Conservation (phyloP, 2,797 vertebrate species). For the Discoglossus pictus region DNA sequence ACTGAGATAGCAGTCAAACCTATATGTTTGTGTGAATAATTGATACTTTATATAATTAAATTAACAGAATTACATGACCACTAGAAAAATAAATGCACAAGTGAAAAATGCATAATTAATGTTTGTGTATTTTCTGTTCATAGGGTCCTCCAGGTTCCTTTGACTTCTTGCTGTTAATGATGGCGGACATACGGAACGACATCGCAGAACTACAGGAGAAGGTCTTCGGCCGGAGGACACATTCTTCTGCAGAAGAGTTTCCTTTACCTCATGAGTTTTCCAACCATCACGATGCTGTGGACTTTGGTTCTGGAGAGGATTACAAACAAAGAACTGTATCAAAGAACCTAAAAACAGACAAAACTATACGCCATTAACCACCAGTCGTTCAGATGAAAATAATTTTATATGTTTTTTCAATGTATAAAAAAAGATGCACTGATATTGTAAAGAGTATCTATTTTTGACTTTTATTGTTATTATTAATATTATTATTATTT, state of each 20-base stretch:
- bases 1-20: too few species aligned
- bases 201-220: slow-evolving; percentile 88
- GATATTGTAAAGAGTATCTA: slow-evolving; percentile 58
- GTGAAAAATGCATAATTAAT: too few species aligned
- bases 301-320: slow-evolving; percentile 88
- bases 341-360: slow-evolving; percentile 72
- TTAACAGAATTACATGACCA: too few species aligned
- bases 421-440: slow-evolving; percentile 62
- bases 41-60: too few species aligned
- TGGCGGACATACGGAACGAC: slow-evolving; percentile 95
- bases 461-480: slow-evolving; percentile 49
- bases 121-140: too few species aligned
- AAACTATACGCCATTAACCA: slow-evolving; percentile 67
- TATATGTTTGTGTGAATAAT: too few species aligned
- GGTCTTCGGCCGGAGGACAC: slow-evolving; percentile 79
- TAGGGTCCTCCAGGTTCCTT: slow-evolving; percentile 95
- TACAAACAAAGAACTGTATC: slow-evolving; percentile 70
- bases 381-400: slow-evolving; percentile 36
- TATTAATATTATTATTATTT: slow-evolving; percentile 54
- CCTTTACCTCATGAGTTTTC: slow-evolving; percentile 79
- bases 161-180: slow-evolving; percentile 91
- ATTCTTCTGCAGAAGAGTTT: slow-evolving; percentile 79
- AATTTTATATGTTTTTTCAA: slow-evolving; percentile 51
- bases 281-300: slow-evolving; percentile 78
- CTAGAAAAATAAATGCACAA: too few species aligned